Evolutionary conservation across 2,888 invertebrate species (phyloP).

Genomic region (Patella depressa): DNA sequence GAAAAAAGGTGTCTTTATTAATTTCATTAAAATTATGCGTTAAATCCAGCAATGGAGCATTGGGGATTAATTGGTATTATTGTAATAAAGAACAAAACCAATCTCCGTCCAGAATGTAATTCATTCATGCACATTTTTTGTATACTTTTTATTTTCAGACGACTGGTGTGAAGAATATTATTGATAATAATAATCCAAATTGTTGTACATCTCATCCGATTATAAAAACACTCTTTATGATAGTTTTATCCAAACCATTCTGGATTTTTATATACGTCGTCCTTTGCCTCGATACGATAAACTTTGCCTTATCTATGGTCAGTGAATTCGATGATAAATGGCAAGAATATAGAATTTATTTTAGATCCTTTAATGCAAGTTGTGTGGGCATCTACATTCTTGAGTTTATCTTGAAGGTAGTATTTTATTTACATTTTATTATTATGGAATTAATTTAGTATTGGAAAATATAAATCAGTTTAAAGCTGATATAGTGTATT

Average conservation of each 20-base stretch:
- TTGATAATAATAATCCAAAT: slow-evolving; percentile 18
- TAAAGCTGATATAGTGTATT: no score
- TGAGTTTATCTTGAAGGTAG: neutral
- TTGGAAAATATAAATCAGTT: no score
- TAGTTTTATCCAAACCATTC: neutral
- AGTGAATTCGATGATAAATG: neutral
- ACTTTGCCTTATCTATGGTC: neutral
- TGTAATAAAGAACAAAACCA: no score
- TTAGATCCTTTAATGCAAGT: neutral
- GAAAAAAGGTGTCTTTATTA: no score
- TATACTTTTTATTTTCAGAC: no score
- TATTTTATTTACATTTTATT: neutral
- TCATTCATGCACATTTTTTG: no score
- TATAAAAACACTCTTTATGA: neutral
- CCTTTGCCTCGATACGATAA: neutral
- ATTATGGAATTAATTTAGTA: no score
- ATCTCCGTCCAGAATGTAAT: no score
- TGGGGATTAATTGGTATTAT: no score
- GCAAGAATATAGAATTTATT: neutral
- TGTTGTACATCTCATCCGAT: neutral
- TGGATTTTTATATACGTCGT: neutral
- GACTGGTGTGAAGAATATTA: no score
- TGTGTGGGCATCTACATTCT: neutral
- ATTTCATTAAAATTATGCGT: no score
- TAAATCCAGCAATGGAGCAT: no score